Base-by-base conservation (phyloP, 2,888 invertebrate species). In the Synergus itoensis region DNA sequence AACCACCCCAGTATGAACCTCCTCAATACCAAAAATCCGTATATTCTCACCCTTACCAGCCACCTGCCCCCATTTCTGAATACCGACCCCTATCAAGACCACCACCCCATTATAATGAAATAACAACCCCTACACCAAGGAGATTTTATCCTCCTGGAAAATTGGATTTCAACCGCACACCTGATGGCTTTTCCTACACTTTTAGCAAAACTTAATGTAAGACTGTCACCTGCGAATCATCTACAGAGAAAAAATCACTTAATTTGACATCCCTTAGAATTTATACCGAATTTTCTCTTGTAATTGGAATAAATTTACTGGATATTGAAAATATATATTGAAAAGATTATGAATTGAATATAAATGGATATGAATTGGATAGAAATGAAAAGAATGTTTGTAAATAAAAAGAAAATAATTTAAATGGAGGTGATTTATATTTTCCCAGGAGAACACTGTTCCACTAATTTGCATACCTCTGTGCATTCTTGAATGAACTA, bases 91-190 rank as follows among this genome's bases (percentile, higher is more conserved):
- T 87, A 75, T 90, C 89, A 60, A 83, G 89, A 73, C 89, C 90
- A 76, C 92, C 91, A 81, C 93, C 93, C 78, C 94, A 94, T 83
- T 94, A 95, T 90, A 94, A 93, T 89, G 93, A 93, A 79, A 91
- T 93, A 45, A 94, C 95, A 78, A 97, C 97, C 77, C 96, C 94
- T 82, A 93, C 95, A 43, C 96, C 97, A 28, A 94, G 95, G 88
- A 94, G 96, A 87, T 97, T 96, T 93, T 96, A 96, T 91, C 97
- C 97, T 77, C 97, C 97, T 45, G 97, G 97, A 86, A 97, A 97
- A 92, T 94, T 97, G 88, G 96, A 95, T 87, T 94, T 98, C 86
- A 97, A 97, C 94, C 94, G 97, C 90, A 97, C 96, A 81, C 97
- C 97, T 62, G 97, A 97, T 90, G 97, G 97, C 89, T 97, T 95